These are phyloP conservation scores for Tachycineta bicolor DNA, from an alignment of 2,113 vertebrate species.

Conservation along the genomic window DNA sequence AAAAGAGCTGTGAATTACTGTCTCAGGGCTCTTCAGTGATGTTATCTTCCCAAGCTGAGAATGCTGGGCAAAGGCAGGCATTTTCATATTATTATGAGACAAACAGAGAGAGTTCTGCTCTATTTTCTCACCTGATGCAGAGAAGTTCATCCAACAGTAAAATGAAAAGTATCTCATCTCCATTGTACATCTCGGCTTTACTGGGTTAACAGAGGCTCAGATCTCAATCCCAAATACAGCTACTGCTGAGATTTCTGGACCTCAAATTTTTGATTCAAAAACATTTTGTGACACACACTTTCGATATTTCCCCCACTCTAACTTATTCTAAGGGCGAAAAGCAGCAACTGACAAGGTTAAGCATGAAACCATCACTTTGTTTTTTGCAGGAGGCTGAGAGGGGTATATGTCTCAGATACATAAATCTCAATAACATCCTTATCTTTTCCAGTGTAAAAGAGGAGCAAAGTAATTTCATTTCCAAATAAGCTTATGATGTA, in stretches of 20 bases:
- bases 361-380: neutral
- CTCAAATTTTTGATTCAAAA: neutral
- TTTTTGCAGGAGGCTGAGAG: neutral
- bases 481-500: neutral
- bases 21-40: neutral
- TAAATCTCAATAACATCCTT: neutral
- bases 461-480: neutral
- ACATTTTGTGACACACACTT: neutral
- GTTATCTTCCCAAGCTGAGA: neutral
- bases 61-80: rapidly evolving
- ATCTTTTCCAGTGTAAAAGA: neutral
- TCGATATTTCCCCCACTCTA: neutral
- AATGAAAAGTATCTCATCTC: neutral
- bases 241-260: neutral
- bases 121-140: neutral
- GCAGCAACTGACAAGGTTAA: neutral
- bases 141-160: neutral
- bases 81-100: rapidly evolving
- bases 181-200: neutral
- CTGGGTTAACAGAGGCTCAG: neutral
- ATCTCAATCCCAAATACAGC: neutral
- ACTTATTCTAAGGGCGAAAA: neutral
- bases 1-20: neutral
- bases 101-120: rapidly evolving
- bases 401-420: neutral